Base-by-base conservation (phyloP, 2,888 invertebrate species). In the Sisyra nigra region DNA sequence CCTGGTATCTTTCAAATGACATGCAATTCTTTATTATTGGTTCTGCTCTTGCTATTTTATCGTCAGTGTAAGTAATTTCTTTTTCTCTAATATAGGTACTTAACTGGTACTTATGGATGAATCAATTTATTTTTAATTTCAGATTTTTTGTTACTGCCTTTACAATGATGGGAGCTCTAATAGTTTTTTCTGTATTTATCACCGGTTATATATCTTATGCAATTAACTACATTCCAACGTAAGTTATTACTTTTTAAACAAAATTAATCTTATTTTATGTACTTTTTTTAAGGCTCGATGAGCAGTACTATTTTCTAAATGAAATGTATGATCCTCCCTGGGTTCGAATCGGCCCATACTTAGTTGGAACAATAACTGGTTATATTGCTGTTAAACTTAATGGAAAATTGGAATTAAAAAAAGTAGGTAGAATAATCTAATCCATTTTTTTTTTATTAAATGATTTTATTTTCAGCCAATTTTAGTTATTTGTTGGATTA, bases 251-350 rank as follows among this genome's bases (percentile, higher is more conserved):
- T n/a, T 9, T 40, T 13, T 11, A 35, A 37, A 37, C 9, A 37
- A 19, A 19, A 37, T 37, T 9, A 36, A 36, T 14, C 3, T 36
- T 14, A 36, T 11, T 36, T 11, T 36, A 11, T 32, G 10, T 3
- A 31, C 2, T 32, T 32, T 9, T 32, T 32, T 32, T 14, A 17
- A 67, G 67, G 35, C 47, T 66, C 53, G 65, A 67, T 47, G 57
- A 60, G 42, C 60, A 61, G 47, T 57, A 58, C 31, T 49, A 50
- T 14, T 54, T 58, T 49, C 48, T 65, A 40, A 55, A 62, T 45
- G 49, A 57, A 2, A 54, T 74, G 34, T 68, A 68, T 48, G 68
- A 68, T 10, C 61, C 66, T 37, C 69, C 70, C 1, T 69, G 68
- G 57, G 60, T 67, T 2, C 55, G 70, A 38, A 58, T 68, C 17